Base-by-base conservation (phyloP, 2,888 invertebrate species). In the Tigriopus californicus region DNA sequence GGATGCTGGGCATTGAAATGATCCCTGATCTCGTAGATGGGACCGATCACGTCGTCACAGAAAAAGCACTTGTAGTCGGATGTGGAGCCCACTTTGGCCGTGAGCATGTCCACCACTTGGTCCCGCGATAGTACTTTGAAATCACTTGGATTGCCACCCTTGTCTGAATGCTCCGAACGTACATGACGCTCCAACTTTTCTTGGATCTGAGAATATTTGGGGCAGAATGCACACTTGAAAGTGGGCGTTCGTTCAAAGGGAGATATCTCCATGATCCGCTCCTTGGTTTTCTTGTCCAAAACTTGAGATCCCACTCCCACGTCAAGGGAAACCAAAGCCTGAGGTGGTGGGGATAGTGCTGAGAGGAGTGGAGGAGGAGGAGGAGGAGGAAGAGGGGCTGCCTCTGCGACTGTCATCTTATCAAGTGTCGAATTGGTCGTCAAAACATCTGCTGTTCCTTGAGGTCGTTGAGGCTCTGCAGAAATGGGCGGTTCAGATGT, bases 191-290 rank as follows among this genome's bases (percentile, higher is more conserved):
- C 40, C 13, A 58, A 24, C 18, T 33, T 46, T n/a, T 46, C 47
- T n/a, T n/a, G 18, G 24, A 20, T 49, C 25, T 58, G 48, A 13
- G 58, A 25, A 13, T 49, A 13, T 20, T 58, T 58, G 44, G 58
- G 49, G 40, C 58, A 58, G 22, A 24, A 58, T 48, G 22, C 13
- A 15, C 58, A 58, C 25, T 47, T 58, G 49, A 49, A 58, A 10
- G 49, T 58, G n/a, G 22, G 48, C 12, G 24, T 33, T 15, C 46
- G 44, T 15, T 57, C 57, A 20, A 57, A 57, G 15, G 57, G 57
- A 20, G 57, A 57, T n/a, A 57, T 57, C 41, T 57, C 57, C 44
- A 44, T 44, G 3, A 44, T 33, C 33, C 33, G 33, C 33, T 33
- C 33, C 8, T 33, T 33, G 33, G 33, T 33, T 33, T 33, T 33